These are phyloP conservation scores for Drosophila quasianomalipes DNA, from an alignment of 2,888 invertebrate species.

Conservation along the genomic window DNA sequence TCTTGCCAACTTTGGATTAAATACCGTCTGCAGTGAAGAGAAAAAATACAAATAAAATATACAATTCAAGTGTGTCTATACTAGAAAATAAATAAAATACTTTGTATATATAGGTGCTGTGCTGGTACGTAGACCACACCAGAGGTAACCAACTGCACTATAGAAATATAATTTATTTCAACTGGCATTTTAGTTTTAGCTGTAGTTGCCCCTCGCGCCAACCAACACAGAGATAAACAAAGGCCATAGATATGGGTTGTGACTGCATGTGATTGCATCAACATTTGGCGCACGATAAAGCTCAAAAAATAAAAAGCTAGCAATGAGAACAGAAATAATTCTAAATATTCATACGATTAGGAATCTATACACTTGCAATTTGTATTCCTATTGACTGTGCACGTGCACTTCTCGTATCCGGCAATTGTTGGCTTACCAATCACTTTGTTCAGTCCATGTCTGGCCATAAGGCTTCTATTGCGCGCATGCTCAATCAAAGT, in stretches of 20 bases:
- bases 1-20: neutral
- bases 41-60: neutral
- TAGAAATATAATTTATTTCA: conserved; percentile 74
- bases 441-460: conserved; percentile 83
- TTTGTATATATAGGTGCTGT: conserved; percentile 1
- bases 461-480: conserved; percentile 88
- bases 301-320: conserved; percentile 27
- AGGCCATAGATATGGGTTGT: conserved; percentile 37
- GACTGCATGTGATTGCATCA: conserved; percentile 64
- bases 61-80: neutral
- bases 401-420: conserved; percentile 54
- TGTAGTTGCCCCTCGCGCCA: conserved; percentile 23
- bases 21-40: too few relatives aligned
- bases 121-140: conserved; percentile 7
- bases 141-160: conserved; percentile 57
- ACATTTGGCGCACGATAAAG: conserved; percentile 46
- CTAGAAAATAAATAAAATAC: conserved; percentile 19
- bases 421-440: conserved; percentile 79
- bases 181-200: conserved; percentile 62
- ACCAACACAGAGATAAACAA: conserved; percentile 33
- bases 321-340: conserved; percentile 29
- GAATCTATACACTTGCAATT: conserved; percentile 32
- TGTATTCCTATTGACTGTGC: conserved; percentile 5
- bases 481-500: conserved; percentile 92
- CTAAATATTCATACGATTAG: conserved; percentile 32